Evolutionary conservation across 2,888 invertebrate species (phyloP).

Genomic region (Sarcophaga caerulescens): DNA sequence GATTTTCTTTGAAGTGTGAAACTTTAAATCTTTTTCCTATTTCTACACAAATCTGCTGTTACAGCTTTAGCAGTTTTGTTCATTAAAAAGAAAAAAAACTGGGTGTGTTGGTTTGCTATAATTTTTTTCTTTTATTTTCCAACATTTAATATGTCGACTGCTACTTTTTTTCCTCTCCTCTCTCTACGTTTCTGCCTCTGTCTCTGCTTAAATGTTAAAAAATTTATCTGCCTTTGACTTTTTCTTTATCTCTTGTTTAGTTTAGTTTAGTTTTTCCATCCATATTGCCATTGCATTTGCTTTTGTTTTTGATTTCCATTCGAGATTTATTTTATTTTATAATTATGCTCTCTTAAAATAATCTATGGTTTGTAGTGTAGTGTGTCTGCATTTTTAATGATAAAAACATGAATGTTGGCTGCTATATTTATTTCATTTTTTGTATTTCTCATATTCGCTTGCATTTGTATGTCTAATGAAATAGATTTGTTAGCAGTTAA

Average conservation of each 20-base stretch:
- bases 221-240: conserved; percentile 30
- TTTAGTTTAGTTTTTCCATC: background rate
- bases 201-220: background rate
- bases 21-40: too few species aligned
- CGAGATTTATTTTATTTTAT: background rate
- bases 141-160: background rate
- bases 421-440: background rate
- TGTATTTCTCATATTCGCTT: conserved; percentile 43
- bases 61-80: too few species aligned
- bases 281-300: background rate
- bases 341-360: background rate
- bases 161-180: background rate
- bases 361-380: background rate
- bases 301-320: conserved; percentile 11
- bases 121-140: too few species aligned
- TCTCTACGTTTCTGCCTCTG: background rate
- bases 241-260: conserved; percentile 37
- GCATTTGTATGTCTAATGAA: conserved; percentile 52
- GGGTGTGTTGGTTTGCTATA: conserved; percentile 36
- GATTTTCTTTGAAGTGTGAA: too few species aligned
- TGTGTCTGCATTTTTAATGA: conserved; percentile 61
- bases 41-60: too few species aligned
- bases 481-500: conserved; percentile 53
- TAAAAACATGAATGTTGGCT: conserved; percentile 35
- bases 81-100: background rate